phyloP scores from a whole-genome alignment of 2,797 vertebrate species.

The Mastacembelus armatus region DNA sequence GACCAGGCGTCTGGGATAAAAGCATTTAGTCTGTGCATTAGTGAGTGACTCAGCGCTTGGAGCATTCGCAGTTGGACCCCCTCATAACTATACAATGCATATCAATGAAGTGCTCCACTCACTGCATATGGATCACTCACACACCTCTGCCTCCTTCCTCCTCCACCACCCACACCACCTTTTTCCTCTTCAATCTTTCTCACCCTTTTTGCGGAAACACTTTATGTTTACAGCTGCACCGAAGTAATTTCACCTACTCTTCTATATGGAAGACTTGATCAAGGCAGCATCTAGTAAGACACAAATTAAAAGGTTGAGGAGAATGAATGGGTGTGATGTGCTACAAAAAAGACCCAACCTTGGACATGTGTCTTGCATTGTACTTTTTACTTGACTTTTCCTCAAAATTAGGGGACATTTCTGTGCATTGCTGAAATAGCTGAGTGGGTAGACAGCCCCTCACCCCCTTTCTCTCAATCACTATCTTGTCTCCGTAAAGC shows the following conservation, averaged over 20 bases:
- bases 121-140: conserved; percentile 56
- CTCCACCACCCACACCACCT: conserved; percentile 21
- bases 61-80: conserved; percentile 74
- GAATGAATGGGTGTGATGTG: not conserved
- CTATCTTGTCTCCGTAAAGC: conserved; percentile 58
- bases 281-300: not conserved
- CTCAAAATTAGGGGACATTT: conserved; percentile 34
- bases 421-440: conserved; percentile 26
- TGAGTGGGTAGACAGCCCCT: too few relatives aligned
- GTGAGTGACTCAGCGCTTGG: conserved; percentile 80
- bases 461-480: conserved; percentile 64
- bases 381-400: not conserved
- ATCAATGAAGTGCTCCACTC: conserved; percentile 72
- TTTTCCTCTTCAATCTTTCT: conserved; percentile 38
- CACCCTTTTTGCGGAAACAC: conserved; percentile 29
- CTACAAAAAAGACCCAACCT: conserved; percentile 15
- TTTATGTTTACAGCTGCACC: conserved; percentile 14
- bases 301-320: conserved; percentile 13
- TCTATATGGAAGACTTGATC: conserved; percentile 21
- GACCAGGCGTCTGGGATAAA: conserved; percentile 78
- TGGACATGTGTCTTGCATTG: conserved; percentile 11
- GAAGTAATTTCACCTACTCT: conserved; percentile 40
- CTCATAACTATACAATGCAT: conserved; percentile 75
- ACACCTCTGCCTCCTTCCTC: conserved; percentile 37
- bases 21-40: conserved; percentile 77